Evolutionary conservation across 2,113 vertebrate species (phyloP), one percentile per base, ranked within the genome.

Genomic region (Leucosticte australis): DNA sequence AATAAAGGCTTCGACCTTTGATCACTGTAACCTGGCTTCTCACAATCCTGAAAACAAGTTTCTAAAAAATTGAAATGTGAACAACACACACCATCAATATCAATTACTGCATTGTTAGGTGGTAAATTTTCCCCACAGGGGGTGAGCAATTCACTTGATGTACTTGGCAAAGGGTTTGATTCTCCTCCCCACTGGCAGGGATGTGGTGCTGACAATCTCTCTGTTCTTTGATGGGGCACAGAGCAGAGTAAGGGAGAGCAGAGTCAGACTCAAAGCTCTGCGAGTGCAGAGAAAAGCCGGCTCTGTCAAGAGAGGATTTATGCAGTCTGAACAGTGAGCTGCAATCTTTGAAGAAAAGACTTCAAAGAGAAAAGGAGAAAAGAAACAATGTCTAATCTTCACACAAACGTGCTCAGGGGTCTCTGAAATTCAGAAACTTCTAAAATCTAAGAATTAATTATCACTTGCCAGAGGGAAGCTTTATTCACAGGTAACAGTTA

Each of bases 381-480:
- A 98, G 93, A 96, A 95, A 97, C 97, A 97, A 98, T 97, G 95
- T 97, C 94, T 98, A 97, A 98, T 98, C 98, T 97, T 93, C 97
- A 96, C 91, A 97, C 93, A 97, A 97, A 97, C 96, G 82, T 95
- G 91, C 96, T 97, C 97, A 93, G 87, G 93, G 93, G 94, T 93
- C 95, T 96, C 89, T 83, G 88, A 94, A 95, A 97, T 93, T 97
- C 96, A 95, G 92, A 97, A 95, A 91, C 75, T 97, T 97, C 73
- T 71, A 95, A 94, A 91, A 96, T 96, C 97, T 97, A 96, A 97
- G 97, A 98, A 98, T 98, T 98, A 98, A 98, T 98, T 98, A 98
- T 97, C 97, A 81, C 91, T 97, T 98, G 96, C 96, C 87, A 96
- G 96, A 91, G 96, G 95, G 80, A 93, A 94, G 96, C 94, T 97